Base-by-base conservation (phyloP, 2,888 invertebrate species). In the Lapara coniferarum region DNA sequence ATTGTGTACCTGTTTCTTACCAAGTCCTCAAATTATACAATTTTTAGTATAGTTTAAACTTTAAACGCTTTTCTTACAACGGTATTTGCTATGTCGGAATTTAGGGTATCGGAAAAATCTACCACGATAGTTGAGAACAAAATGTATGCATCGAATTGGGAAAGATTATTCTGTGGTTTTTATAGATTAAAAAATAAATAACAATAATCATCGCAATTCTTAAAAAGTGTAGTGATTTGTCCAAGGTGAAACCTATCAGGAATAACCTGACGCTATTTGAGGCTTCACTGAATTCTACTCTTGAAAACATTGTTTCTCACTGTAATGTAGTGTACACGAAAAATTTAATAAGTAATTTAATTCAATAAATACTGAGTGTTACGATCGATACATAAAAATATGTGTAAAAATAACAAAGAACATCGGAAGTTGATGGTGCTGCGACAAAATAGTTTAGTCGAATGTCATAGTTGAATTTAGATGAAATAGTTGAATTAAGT, bases 351-450 rank as follows among this genome's bases (percentile, higher is more conserved):
- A 46, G 8, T 2, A 10, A 46, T 1, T 46, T 19, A 19, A 49
- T 49, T 46, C n/a, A 12, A 46, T 7, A 49, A 63, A 46, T 12
- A 25, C 53, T 53, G 14, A 53, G 44, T 59, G 14, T 59, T 59
- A 19, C 44, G 44, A 25, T 59, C 16, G 16, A 49, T 10, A 10
- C 55, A 10, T 63, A 63, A 46, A 53, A 46, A 1, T 59, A 16
- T 19, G 10, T 55, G 55, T 59, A 46, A 37, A 55, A 37, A 44
- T 58, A 58, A 58, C n/a, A 58, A 58, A 44, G 49, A 49, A 63
- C n/a, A 63, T 46, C 69, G 53, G 72, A 75, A 69, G 69, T 71
- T 76, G 77, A 77, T 77, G 78, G 76, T 77, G 76, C 76, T 77
- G 71, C 55, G 46, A 55, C 13, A 16, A 63, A 13, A 63, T 46